Percentiles rank a stretch among this genome's conserved stretches.
Conservation (phyloP, 2,888 invertebrate species). For the Pseudococcus longispinus region DNA sequence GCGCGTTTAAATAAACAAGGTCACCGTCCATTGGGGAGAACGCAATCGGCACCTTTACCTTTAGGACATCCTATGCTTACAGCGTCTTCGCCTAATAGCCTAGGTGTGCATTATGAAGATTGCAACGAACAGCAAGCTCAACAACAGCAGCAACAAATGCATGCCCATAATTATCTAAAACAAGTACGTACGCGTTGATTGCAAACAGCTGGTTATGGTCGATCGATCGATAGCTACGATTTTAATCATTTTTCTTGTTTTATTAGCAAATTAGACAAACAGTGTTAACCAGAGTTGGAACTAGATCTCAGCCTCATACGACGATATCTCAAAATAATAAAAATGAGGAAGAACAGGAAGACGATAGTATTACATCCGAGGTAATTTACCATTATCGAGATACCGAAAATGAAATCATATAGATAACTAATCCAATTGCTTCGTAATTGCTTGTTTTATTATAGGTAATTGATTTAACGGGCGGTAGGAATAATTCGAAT, state of each 20-base stretch:
- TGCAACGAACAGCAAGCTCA: slow-evolving; percentile 61
- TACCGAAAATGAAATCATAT: neutral
- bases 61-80: slow-evolving; percentile 86
- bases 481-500: slow-evolving; percentile 61
- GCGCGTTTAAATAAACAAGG: slow-evolving; percentile 75
- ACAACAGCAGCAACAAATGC: slow-evolving; percentile 65
- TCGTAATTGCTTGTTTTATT: neutral
- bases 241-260: slow-evolving; percentile 31
- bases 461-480: slow-evolving; percentile 59
- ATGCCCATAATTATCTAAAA: slow-evolving; percentile 65
- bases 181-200: slow-evolving; percentile 60
- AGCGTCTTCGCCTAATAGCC: slow-evolving; percentile 62
- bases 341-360: slow-evolving; percentile 60
- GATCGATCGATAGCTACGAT: neutral
- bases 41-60: slow-evolving; percentile 91
- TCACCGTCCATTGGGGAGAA: slow-evolving; percentile 85
- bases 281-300: slow-evolving; percentile 77
- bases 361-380: slow-evolving; percentile 59
- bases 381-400: slow-evolving; percentile 58
- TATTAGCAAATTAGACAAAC: slow-evolving; percentile 85
- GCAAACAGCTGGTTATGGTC: no score
- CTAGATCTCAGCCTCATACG: slow-evolving; percentile 63
- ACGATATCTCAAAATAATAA: slow-evolving; percentile 56
- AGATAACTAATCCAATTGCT: neutral
- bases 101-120: slow-evolving; percentile 66